These are phyloP conservation scores for Eupithecia abbreviata DNA, from an alignment of 2,888 invertebrate species.

Conservation along the genomic window DNA sequence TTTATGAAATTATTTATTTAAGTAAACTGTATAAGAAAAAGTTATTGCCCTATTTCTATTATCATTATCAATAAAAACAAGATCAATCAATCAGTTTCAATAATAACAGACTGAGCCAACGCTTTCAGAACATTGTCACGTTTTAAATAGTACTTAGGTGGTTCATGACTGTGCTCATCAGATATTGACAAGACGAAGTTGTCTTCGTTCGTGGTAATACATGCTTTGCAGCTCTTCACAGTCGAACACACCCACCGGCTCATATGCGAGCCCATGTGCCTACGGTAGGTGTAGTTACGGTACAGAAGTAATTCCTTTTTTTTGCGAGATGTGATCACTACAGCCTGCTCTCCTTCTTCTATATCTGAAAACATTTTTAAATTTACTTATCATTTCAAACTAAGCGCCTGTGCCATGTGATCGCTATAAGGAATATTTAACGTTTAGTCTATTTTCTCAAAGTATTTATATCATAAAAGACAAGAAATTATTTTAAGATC, in stretches of 20 bases:
- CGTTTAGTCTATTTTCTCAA: neutral
- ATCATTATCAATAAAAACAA: neutral
- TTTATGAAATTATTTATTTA: too few species aligned
- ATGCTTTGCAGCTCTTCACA: conserved; percentile 70
- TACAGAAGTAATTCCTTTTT: conserved; percentile 75
- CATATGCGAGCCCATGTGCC: conserved; percentile 58
- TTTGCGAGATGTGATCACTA: conserved; percentile 74
- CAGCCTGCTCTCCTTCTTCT: conserved; percentile 49
- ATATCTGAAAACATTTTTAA: conserved; percentile 29
- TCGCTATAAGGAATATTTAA: neutral
- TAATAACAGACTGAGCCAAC: conserved; percentile 60
- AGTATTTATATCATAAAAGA: neutral
- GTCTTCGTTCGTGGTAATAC: conserved; percentile 66
- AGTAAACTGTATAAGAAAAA: too few species aligned
- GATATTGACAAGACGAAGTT: conserved; percentile 64
- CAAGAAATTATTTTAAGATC: neutral
- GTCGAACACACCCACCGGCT: conserved; percentile 77
- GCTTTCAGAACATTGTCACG: conserved; percentile 68
- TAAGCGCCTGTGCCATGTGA: neutral
- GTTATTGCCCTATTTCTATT: neutral
- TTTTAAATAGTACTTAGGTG: conserved; percentile 75
- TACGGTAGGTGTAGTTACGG: conserved; percentile 71
- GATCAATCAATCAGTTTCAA: conserved; percentile 53
- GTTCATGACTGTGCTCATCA: conserved; percentile 69
- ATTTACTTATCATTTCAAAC: conserved; percentile 34